phyloP scores from a whole-genome alignment of 2,888 invertebrate species.

The Patella ulyssiponensis region DNA sequence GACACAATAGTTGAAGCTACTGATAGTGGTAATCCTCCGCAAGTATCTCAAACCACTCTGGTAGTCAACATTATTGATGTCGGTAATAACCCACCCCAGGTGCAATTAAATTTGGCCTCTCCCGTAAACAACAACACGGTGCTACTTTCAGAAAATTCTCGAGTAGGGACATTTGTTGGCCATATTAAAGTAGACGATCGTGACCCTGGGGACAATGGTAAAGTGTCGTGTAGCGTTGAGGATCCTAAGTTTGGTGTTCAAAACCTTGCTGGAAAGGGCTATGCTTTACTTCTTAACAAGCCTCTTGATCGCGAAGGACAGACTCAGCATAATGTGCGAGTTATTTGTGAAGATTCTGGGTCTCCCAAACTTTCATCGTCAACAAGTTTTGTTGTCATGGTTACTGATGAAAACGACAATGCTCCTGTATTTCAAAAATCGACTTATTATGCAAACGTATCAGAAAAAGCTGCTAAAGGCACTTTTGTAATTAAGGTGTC shows the following conservation, averaged over 20 bases:
- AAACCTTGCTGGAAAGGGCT: conserved; percentile 34
- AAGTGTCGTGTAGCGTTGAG: conserved; percentile 50
- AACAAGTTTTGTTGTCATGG: conserved; percentile 55
- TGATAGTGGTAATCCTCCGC: conserved; percentile 53
- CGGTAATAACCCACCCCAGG: conserved; percentile 88
- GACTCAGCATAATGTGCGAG: conserved; percentile 53
- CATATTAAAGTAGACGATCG: conserved; percentile 83
- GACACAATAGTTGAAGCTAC: conserved; percentile 78
- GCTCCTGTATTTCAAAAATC: conserved; percentile 54
- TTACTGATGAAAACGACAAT: conserved; percentile 67
- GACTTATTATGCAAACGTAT: conserved; percentile 54
- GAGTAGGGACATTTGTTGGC: conserved; percentile 91
- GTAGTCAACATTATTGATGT: conserved; percentile 78
- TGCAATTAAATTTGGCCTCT: conserved; percentile 87
- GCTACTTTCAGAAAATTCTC: conserved; percentile 77
- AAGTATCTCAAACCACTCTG: conserved; percentile 74
- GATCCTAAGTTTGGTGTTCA: conserved; percentile 39
- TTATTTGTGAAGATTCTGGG: conserved; percentile 63
- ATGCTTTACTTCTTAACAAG: conserved; percentile 46
- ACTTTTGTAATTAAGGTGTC: conserved; percentile 64
- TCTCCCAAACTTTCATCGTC: conserved; percentile 55
- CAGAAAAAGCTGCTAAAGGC: conserved; percentile 58
- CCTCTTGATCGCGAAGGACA: conserved; percentile 59
- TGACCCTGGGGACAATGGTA: conserved; percentile 59
- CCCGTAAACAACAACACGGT: conserved; percentile 76